These are phyloP conservation scores for Lypha dubia DNA, from an alignment of 2,888 invertebrate genomes.

Conservation along the genomic window DNA sequence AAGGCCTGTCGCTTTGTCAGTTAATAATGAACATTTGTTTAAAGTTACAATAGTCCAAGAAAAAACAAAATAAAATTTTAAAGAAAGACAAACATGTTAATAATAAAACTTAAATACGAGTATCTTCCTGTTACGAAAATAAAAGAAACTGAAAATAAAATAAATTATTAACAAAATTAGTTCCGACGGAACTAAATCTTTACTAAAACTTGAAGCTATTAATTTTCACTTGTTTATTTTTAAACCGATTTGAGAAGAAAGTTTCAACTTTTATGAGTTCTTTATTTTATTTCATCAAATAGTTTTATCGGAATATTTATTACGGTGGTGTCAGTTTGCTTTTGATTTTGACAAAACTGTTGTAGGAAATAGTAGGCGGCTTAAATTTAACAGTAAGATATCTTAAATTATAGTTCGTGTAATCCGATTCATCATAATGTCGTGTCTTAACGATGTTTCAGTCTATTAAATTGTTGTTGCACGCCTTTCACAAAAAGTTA, in stretches of 20 bases:
- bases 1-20: slow-evolving; percentile 70
- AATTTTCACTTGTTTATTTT: slow-evolving; percentile 27
- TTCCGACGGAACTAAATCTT: slow-evolving; percentile 63
- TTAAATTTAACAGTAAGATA: slow-evolving; percentile 7
- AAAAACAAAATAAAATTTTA: not conserved
- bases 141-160: slow-evolving; percentile 1
- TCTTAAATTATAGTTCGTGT: slow-evolving; percentile 43
- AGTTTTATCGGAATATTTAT: slow-evolving; percentile 30
- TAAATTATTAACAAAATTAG: slow-evolving; percentile 32
- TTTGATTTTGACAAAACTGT: not conserved
- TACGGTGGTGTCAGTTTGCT: slow-evolving; percentile 23
- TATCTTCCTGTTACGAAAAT: slow-evolving; percentile 51
- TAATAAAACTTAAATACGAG: slow-evolving; percentile 38
- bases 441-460: slow-evolving; percentile 42
- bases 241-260: slow-evolving; percentile 18
- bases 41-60: slow-evolving; percentile 40
- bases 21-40: slow-evolving; percentile 61
- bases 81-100: slow-evolving; percentile 11
- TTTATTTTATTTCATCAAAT: slow-evolving; percentile 15
- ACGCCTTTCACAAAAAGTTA: too few relatives aligned
- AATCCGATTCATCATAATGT: slow-evolving; percentile 54
- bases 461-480: slow-evolving; percentile 44
- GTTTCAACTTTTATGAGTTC: slow-evolving; percentile 6
- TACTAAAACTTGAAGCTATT: slow-evolving; percentile 11
- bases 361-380: slow-evolving; percentile 51